Evolutionary conservation across 2,797 vertebrate species (phyloP).

Genomic region (Petrocephalus schoutedeni): DNA sequence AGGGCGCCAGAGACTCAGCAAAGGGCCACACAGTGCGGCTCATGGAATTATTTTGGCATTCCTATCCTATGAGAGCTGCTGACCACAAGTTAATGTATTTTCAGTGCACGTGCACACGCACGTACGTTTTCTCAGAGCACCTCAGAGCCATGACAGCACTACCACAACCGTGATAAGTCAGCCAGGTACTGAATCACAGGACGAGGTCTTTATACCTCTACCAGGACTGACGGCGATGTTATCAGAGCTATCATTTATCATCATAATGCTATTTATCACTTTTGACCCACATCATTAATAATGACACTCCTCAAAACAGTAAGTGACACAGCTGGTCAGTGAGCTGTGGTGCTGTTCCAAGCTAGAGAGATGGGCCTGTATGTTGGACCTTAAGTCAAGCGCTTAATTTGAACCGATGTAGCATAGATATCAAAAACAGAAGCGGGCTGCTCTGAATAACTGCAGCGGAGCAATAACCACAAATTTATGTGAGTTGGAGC

Average conservation of each 20-base stretch:
- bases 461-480: not conserved
- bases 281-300: not conserved
- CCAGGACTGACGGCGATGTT: not conserved
- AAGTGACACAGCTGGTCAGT: not conserved
- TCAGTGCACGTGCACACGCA: conserved; percentile 40
- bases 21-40: not conserved
- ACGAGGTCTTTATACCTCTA: not conserved
- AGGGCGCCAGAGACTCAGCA: conserved; percentile 40
- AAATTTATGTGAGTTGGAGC: not conserved
- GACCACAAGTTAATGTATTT: conserved; percentile 52
- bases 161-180: not conserved
- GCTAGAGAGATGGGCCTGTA: not conserved
- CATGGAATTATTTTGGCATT: conserved; percentile 34
- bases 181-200: not conserved
- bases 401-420: not conserved
- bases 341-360: not conserved
- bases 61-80: conserved; percentile 42
- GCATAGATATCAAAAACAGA: not conserved
- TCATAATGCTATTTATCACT: not conserved
- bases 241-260: not conserved
- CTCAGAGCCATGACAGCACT: not conserved
- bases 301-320: not conserved
- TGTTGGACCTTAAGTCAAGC: not conserved
- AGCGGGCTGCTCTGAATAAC: not conserved
- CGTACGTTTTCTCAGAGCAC: not conserved